Conservation (phyloP, 2,888 invertebrate species). For the Salticus scenicus region DNA sequence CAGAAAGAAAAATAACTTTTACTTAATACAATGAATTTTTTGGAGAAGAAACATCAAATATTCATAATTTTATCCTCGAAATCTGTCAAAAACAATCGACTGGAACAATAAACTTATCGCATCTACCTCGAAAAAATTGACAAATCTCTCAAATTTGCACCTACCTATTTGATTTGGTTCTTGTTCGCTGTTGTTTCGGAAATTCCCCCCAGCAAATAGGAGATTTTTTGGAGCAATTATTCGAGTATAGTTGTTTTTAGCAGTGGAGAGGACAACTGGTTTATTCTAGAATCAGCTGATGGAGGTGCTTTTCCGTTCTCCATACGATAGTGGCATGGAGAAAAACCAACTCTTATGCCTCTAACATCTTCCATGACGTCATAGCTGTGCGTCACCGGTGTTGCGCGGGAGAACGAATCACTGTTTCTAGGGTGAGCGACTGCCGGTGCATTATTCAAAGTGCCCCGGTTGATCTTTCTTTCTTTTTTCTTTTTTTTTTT, state of each 20-base stretch:
- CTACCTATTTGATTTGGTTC: neutral
- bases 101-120: too few species aligned
- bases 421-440: conserved; percentile 51
- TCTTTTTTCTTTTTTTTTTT: conserved; percentile 1
- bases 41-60: too few species aligned
- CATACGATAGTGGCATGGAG: conserved; percentile 32
- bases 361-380: conserved; percentile 52
- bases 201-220: too few species aligned
- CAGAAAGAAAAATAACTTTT: too few species aligned
- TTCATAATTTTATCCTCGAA: too few species aligned
- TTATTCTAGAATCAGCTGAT: conserved; percentile 49
- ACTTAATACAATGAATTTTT: too few species aligned
- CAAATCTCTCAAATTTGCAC: neutral
- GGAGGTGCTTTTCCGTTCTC: conserved; percentile 30
- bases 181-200: neutral
- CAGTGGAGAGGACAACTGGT: neutral
- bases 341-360: conserved; percentile 38
- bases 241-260: neutral
- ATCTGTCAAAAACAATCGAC: too few species aligned
- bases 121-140: too few species aligned
- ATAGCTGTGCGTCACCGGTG: conserved; percentile 43
- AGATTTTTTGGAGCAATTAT: too few species aligned
- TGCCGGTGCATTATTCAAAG: too few species aligned
- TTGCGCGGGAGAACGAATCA: conserved; percentile 29
- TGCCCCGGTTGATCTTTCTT: too few species aligned